phyloP scores from a whole-genome alignment of 1,140 invertebrate species.

The Drosophila pseudoobscura region DNA sequence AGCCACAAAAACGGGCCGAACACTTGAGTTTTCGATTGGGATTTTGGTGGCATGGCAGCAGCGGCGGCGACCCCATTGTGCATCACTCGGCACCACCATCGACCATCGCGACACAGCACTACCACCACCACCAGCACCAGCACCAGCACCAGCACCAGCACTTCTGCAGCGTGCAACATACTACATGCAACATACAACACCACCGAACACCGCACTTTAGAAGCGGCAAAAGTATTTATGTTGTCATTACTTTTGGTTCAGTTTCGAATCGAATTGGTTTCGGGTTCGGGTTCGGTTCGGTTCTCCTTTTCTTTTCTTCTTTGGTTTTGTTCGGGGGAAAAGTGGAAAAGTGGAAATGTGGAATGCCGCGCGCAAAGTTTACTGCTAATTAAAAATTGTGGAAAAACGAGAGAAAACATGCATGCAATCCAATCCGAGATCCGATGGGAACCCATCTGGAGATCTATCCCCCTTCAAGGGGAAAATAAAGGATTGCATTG shows the following conservation, averaged over 20 bases:
- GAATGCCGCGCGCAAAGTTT: conserved; percentile 68
- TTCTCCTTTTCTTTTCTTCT: conserved; percentile 25
- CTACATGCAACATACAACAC: too few species aligned
- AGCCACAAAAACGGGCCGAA: conserved; percentile 55
- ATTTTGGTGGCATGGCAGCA: conserved; percentile 29
- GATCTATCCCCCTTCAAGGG: conserved; percentile 42
- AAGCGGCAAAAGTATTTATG: conserved; percentile 67
- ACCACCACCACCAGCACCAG: conserved; percentile 15
- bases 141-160: too few species aligned
- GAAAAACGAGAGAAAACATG: conserved; percentile 70
- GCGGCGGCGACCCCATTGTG: conserved; percentile 56
- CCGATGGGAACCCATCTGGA: conserved; percentile 20
- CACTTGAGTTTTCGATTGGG: conserved; percentile 69
- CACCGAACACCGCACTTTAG: conserved; percentile 27
- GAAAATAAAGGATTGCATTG: conserved; percentile 55
- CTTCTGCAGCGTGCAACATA: too few species aligned
- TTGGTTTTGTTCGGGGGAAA: conserved; percentile 23
- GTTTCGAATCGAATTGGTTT: conserved; percentile 63
- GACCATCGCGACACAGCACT: conserved; percentile 9
- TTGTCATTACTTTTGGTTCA: conserved; percentile 76
- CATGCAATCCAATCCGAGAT: conserved; percentile 69
- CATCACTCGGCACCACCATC: conserved; percentile 43
- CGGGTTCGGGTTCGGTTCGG: conserved; percentile 38
- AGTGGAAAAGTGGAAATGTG: conserved; percentile 4
- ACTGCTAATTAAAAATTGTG: conserved; percentile 81